Evolutionary conservation across 2,113 vertebrate species (phyloP).

Genomic region (Diadophis punctatus): DNA sequence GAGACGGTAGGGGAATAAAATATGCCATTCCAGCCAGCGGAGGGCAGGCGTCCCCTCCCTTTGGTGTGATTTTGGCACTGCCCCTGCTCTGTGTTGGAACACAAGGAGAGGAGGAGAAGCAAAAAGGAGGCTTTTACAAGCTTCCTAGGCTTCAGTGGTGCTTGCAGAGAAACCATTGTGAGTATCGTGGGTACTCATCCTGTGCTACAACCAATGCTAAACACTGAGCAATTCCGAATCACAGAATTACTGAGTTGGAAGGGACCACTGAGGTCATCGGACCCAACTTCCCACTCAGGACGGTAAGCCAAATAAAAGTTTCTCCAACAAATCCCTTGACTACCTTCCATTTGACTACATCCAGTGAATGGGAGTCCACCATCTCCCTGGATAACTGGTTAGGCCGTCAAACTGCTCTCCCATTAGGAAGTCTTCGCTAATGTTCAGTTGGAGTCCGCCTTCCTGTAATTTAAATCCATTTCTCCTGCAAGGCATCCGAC

Average conservation of each 20-base stretch:
- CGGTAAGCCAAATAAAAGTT: neutral
- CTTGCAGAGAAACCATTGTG: neutral
- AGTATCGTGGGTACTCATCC: neutral
- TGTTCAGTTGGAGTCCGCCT: neutral
- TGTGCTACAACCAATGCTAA: neutral
- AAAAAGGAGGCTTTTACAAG: neutral
- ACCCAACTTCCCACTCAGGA: neutral
- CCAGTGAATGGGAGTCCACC: neutral
- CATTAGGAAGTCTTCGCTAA: neutral
- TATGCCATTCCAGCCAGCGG: neutral
- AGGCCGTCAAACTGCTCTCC: neutral
- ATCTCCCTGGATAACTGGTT: neutral
- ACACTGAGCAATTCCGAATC: neutral
- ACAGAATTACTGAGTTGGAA: neutral
- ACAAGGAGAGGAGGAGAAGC: neutral
- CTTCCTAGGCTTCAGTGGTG: neutral
- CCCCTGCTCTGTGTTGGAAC: neutral
- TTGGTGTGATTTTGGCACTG: neutral
- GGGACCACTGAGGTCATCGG: neutral
- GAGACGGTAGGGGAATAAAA: neutral
- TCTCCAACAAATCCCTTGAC: neutral
- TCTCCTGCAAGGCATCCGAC: neutral
- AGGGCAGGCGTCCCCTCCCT: constrained; percentile 3
- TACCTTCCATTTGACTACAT: neutral
- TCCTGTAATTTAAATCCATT: neutral